Percentiles rank a stretch among this genome's conserved stretches.
Evolutionary conservation across 2,888 invertebrate genomes (phyloP).

Genomic region (Ennomos quercinarius): DNA sequence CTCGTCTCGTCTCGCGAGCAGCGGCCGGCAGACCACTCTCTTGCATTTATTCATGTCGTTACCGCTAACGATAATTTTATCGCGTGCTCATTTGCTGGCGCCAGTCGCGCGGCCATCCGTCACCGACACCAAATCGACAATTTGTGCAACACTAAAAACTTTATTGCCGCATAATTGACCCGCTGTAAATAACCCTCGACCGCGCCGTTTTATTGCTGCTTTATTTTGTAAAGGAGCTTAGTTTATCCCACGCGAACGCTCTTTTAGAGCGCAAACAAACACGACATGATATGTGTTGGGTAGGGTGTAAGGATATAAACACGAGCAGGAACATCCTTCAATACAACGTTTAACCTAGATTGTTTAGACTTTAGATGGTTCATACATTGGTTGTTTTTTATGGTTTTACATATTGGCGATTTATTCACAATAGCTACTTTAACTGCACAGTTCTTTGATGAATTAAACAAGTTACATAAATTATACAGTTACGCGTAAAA

Average conservation of each 20-base stretch:
- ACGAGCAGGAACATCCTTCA: constrained; percentile 13
- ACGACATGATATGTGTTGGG: constrained; percentile 17
- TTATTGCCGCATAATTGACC: constrained; percentile 83
- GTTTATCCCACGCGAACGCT: constrained; percentile 27
- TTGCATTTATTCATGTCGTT: constrained; percentile 87
- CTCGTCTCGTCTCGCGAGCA: constrained; percentile 58
- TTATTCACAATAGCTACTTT: no score
- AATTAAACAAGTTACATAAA: no score
- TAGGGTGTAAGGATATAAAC: constrained; percentile 7
- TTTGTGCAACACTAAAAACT: constrained; percentile 83
- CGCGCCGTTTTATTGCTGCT: constrained; percentile 60
- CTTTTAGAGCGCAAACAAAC: constrained; percentile 23
- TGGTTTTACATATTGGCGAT: not conserved
- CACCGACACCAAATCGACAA: constrained; percentile 81
- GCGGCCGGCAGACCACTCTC: constrained; percentile 74
- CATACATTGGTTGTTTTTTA: constrained; percentile 13
- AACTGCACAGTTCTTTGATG: no score
- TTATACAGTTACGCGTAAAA: no score
- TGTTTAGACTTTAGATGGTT: constrained; percentile 15
- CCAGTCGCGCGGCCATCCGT: constrained; percentile 82
- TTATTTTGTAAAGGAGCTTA: constrained; percentile 54
- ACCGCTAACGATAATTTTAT: constrained; percentile 86
- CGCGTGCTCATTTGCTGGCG: constrained; percentile 86
- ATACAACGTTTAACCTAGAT: constrained; percentile 16
- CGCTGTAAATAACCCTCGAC: constrained; percentile 69